A percentile compares a stretch with the other conserved stretches of the same genome.
phyloP scores from a whole-genome alignment of 2,888 invertebrate species.

The Bellardia bayeri region DNA sequence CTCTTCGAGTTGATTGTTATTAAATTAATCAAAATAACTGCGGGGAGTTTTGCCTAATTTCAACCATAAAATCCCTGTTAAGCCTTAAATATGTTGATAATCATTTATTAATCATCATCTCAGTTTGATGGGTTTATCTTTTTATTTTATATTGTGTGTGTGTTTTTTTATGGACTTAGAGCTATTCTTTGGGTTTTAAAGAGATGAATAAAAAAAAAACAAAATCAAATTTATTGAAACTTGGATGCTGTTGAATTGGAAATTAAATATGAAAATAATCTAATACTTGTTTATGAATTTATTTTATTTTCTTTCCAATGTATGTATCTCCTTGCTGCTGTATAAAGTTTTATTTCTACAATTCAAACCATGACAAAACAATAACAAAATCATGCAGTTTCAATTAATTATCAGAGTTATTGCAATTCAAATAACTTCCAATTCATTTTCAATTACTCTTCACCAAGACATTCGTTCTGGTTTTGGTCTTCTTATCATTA shows the following conservation, averaged over 20 bases:
- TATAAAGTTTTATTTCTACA: background rate
- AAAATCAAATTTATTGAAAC: too few species aligned
- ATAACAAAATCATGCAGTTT: constrained; percentile 6
- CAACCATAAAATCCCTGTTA: constrained; percentile 70
- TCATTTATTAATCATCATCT: constrained; percentile 71
- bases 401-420: constrained; percentile 37
- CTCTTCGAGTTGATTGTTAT: constrained; percentile 78
- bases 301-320: too few species aligned
- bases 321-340: too few species aligned
- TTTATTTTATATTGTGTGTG: constrained; percentile 9
- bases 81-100: constrained; percentile 71
- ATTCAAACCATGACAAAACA: background rate
- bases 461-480: constrained; percentile 25
- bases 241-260: too few species aligned
- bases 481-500: constrained; percentile 15
- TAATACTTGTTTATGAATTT: too few species aligned
- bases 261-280: too few species aligned
- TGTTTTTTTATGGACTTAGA: background rate
- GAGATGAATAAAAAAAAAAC: too few species aligned
- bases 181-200: background rate
- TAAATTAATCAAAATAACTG: constrained; percentile 80
- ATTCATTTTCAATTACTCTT: constrained; percentile 44
- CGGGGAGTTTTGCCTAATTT: constrained; percentile 76
- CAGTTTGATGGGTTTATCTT: constrained; percentile 57
- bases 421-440: constrained; percentile 34